A percentile compares a stretch with the other conserved stretches of the same genome.
Conservation (phyloP, 37 sponge, comb jelly and placozoan genomes). For the Corticium candelabrum region DNA sequence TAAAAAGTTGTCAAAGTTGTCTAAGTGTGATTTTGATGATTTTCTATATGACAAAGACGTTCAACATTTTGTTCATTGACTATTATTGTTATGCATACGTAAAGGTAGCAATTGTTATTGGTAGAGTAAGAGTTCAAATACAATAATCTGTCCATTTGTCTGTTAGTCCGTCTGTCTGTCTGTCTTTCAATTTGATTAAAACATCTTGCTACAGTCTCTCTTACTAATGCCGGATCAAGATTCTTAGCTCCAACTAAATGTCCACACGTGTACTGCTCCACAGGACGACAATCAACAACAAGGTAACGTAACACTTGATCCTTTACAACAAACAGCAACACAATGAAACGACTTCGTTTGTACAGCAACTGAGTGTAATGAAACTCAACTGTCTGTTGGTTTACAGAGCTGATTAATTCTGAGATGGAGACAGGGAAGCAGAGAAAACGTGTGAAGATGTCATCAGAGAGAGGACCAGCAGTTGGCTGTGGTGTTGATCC, state of each 20-base stretch:
- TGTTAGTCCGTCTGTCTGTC: no score
- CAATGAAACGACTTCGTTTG: no score
- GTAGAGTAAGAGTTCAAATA: no score
- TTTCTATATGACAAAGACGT: no score
- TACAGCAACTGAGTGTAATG: no score
- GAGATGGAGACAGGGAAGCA: background rate
- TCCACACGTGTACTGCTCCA: constrained; percentile 69
- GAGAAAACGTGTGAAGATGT: background rate
- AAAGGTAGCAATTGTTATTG: no score
- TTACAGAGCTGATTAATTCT: background rate
- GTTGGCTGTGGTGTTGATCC: constrained; percentile 27
- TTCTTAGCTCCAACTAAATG: constrained; percentile 55
- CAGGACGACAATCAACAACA: constrained; percentile 84
- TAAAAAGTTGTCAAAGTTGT: no score
- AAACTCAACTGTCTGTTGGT: background rate
- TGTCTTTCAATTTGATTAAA: background rate
- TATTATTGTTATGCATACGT: no score
- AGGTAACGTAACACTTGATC: constrained; percentile 41
- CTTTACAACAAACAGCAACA: no score
- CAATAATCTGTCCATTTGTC: no score
- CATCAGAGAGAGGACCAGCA: background rate
- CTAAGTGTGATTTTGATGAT: no score
- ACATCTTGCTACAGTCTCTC: background rate
- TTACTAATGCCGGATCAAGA: constrained; percentile 62
- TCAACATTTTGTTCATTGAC: no score